Percentiles rank a stretch among this genome's conserved stretches.
Conservation (phyloP, 92 coral and sea anemone genomes). For the Phenganax stokvisi region DNA sequence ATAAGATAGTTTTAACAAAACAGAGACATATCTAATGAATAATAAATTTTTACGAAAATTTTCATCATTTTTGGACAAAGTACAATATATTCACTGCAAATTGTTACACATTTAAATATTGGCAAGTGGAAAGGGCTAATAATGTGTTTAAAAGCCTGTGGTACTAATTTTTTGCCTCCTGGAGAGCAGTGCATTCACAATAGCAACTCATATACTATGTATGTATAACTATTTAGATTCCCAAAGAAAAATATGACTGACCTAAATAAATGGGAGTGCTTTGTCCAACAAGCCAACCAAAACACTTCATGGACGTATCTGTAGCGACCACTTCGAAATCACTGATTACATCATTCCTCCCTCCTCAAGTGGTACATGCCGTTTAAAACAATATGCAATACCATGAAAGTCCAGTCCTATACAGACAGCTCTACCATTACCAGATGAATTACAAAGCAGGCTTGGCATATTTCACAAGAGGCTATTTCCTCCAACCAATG, state of each 20-base stretch:
- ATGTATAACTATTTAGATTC: background rate
- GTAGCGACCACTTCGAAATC: conserved; percentile 3
- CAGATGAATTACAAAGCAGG: background rate
- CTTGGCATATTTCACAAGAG: background rate
- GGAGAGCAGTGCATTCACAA: background rate
- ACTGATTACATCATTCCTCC: conserved; percentile 2
- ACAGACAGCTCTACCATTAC: background rate
- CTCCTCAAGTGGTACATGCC: conserved; percentile 8
- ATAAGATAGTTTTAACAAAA: background rate
- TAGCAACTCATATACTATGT: background rate
- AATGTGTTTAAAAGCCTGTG: background rate
- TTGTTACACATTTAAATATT: background rate
- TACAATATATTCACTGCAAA: background rate
- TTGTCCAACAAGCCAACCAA: background rate
- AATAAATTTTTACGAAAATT: background rate
- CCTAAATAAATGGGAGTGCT: background rate
- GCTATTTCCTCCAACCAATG: background rate
- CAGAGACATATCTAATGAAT: background rate
- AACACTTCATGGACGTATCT: conserved; percentile 6
- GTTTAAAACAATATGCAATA: background rate
- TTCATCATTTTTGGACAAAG: background rate
- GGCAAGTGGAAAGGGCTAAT: background rate
- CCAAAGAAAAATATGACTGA: conserved; percentile 1
- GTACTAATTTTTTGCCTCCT: background rate
- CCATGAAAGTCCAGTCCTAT: background rate